Evolutionary conservation across 2,888 invertebrate genomes (phyloP), one percentile per base, ranked within the genome.

Genomic region (Spicauda simplicius): DNA sequence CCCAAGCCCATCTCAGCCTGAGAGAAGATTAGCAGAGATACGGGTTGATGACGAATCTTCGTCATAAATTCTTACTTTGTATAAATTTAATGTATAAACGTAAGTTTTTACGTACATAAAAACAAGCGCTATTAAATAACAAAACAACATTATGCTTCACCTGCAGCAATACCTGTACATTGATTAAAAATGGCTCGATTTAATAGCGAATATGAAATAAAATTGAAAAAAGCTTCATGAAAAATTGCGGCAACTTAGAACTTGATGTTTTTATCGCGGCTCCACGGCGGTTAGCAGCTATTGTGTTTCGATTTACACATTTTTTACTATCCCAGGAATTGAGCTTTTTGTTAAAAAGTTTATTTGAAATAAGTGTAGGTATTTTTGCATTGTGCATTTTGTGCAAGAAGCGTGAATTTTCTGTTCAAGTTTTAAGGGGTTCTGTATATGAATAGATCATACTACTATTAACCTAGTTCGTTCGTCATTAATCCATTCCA

Each of bases 271-370:
- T 61, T 61, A 61, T 61, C 37, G 37, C n/a, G 3, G 61, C 53
- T 61, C 53, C 41, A 53, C 53, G 52, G 61, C 20, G 20, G 60
- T 61, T 61, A 41, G 52, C 19, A 4, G 33, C 37, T 53, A 61
- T 61, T 53, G 53, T 61, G 19, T 53, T 61, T 61, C 20, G 61
- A 61, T 53, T 61, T 52, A 20, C 53, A 52, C 41, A 37, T 61
- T 61, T 53, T 61, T 61, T 61, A 52, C 61, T n/a, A 48, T 12
- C 16, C 6, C 16, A 8, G 11, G 11, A 37, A 16, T 11, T 12
- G 33, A 33, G 33, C 14, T 61, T 61, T 53, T 53, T 53, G 19
- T 53, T n/a, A n/a, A 20, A 16, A 41, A 19, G 11, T 53, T 37
- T 48, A 48, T 52, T 61, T 20, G 61, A 60, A 52, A 60, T 60